Percentiles rank a stretch among this genome's conserved stretches.
Conservation (phyloP, 2,113 vertebrate genomes). For the Leptodactylus fuscus region DNA sequence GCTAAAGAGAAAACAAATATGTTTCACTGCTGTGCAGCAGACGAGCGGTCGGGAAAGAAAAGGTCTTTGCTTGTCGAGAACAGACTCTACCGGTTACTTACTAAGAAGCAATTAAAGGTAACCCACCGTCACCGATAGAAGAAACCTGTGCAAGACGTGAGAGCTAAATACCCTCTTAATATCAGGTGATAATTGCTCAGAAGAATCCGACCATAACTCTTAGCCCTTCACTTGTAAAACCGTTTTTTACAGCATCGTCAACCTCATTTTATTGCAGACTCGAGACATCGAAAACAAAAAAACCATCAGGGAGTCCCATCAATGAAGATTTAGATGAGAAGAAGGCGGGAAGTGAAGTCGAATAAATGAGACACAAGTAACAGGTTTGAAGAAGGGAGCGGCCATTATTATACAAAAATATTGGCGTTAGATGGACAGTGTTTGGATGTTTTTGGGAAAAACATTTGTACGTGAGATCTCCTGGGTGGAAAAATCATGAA, state of each 20-base stretch:
- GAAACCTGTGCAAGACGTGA: background rate
- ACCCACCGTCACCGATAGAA: background rate
- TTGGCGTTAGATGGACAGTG: too few relatives aligned
- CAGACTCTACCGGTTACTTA: background rate
- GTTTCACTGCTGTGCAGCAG: slow-evolving; percentile 45
- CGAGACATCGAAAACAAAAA: background rate
- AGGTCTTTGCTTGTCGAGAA: slow-evolving; percentile 24
- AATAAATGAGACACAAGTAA: too few relatives aligned
- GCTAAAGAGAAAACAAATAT: slow-evolving; percentile 40
- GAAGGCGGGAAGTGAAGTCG: too few relatives aligned
- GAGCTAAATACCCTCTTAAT: background rate
- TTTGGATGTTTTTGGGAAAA: too few relatives aligned
- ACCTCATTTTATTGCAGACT: background rate
- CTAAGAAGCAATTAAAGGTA: slow-evolving; percentile 27
- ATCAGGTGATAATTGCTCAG: background rate
- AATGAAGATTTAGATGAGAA: too few relatives aligned
- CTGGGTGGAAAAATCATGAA: too few relatives aligned
- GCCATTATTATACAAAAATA: too few relatives aligned
- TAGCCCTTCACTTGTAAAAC: background rate
- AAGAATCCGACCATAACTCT: background rate
- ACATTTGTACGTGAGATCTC: too few relatives aligned
- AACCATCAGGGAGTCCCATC: background rate
- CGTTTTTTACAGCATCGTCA: background rate
- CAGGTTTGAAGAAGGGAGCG: too few relatives aligned
- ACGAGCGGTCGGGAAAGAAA: slow-evolving; percentile 11